Conservation (phyloP, 2,797 vertebrate genomes). For the Mycteria americana region DNA sequence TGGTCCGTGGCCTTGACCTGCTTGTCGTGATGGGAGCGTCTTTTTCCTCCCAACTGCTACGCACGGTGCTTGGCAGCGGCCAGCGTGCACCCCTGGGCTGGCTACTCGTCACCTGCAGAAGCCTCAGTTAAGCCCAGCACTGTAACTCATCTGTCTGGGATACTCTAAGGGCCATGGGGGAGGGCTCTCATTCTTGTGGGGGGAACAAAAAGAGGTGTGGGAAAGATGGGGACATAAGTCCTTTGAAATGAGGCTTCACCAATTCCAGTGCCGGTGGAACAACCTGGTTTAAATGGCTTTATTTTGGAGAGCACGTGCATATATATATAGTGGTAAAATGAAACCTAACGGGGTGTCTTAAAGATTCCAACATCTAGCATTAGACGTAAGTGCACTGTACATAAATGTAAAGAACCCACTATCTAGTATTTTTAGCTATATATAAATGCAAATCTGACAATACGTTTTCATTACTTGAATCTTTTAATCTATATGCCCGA, state of each 20-base stretch:
- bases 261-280: not conserved
- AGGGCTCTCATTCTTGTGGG: not conserved
- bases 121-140: not conserved
- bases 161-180: accelerated
- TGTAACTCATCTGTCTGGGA: no score
- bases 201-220: not conserved
- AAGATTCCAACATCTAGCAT: not conserved
- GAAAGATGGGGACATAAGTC: not conserved
- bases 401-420: not conserved
- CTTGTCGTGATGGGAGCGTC: not conserved
- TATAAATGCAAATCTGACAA: not conserved
- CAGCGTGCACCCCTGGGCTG: not conserved
- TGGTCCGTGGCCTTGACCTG: not conserved
- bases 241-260: not conserved
- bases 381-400: not conserved
- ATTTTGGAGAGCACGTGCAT: not conserved
- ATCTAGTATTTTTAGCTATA: not conserved
- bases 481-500: not conserved
- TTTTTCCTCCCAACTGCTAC: not conserved
- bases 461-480: not conserved
- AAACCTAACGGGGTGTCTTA: not conserved
- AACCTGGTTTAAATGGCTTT: not conserved
- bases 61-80: not conserved
- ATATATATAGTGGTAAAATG: not conserved
- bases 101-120: not conserved